These are phyloP conservation scores for Hemistola chrysoprasaria DNA, from an alignment of 2,888 invertebrate genomes.

Conservation along the genomic window DNA sequence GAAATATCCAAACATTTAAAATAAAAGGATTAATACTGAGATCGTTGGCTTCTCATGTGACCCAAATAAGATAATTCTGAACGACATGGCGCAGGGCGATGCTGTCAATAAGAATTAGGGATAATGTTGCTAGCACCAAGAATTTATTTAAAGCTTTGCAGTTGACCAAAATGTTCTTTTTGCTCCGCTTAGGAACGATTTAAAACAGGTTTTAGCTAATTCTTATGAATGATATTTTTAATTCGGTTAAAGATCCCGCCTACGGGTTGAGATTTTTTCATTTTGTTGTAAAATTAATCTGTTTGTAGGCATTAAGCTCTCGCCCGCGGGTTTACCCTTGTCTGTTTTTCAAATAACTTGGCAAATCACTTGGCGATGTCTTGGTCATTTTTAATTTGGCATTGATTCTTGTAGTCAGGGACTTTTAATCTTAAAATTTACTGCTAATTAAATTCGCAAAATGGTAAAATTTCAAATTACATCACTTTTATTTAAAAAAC, in stretches of 20 bases:
- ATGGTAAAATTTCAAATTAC: no score
- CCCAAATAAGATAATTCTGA: slow-evolving; percentile 75
- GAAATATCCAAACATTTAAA: slow-evolving; percentile 64
- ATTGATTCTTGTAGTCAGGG: background rate
- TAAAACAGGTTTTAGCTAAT: slow-evolving; percentile 29
- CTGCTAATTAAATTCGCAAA: no score
- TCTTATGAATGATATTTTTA: slow-evolving; percentile 33
- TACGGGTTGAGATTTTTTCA: slow-evolving; percentile 24
- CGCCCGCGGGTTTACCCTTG: slow-evolving; percentile 23
- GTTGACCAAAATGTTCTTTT: slow-evolving; percentile 26
- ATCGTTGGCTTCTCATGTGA: slow-evolving; percentile 71
- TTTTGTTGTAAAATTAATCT: slow-evolving; percentile 29
- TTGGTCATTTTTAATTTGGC: no score
- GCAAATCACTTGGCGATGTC: slow-evolving; percentile 4
- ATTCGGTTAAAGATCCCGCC: slow-evolving; percentile 32
- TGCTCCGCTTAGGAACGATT: slow-evolving; percentile 14
- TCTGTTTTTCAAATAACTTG: slow-evolving; percentile 20
- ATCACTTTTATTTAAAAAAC: no score
- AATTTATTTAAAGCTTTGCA: slow-evolving; percentile 39
- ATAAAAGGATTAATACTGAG: slow-evolving; percentile 65
- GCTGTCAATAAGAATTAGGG: slow-evolving; percentile 74
- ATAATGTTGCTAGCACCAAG: slow-evolving; percentile 63
- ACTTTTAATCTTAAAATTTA: slow-evolving; percentile 6
- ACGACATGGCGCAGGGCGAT: slow-evolving; percentile 47
- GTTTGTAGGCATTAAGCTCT: slow-evolving; percentile 31